Evolutionary conservation across 2,888 invertebrate genomes (phyloP), one percentile per base, ranked within the genome.

Genomic region (Alitta virens): DNA sequence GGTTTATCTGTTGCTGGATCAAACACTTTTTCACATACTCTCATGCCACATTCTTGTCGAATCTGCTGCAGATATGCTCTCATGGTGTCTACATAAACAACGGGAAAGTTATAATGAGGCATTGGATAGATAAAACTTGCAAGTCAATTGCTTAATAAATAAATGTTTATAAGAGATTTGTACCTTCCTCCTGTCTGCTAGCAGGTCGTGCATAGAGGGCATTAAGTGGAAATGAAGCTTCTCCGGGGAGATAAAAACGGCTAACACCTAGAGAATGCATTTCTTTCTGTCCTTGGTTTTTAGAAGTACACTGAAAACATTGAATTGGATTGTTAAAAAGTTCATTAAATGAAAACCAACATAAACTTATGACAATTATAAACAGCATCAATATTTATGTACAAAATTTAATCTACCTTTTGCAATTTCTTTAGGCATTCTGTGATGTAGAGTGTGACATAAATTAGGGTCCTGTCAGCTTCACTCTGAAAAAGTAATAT

Each of bases 171-270:
- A 33, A n/a, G n/a, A n/a, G n/a, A n/a, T n/a, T 33, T 12, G 62
- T 83, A 91, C 93, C 95, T 75, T 90, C 88, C 83, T 98, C 96
- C 59, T 87, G 85, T 21, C 88, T 84, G 72, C 85, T 88, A 16
- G 86, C 83, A 21, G 98, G 96, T 78, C 90, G 94, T 0, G 91
- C 91, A 83, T 95, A 99, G 58, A 98, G 94, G 14, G 94, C 90
- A 84, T 97, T 97, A 18, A 99, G 85, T 1, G 97, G 97, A 80
- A 98, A 99, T 0, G 91, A 92, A 16, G 89, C 77, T 70, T 99
- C 98, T 12, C 99, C 99, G 5, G 99, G 99, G 74, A 99, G 91
- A 79, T 96, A 95, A 83, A 97, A 95, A 77, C 91, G 91, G 0
- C 74, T 73, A 74, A 96, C 91, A 0, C 97, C 97, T 74, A 99